These are phyloP conservation scores for Callipepla californica DNA, from an alignment of 2,113 vertebrate species.

Conservation along the genomic window DNA sequence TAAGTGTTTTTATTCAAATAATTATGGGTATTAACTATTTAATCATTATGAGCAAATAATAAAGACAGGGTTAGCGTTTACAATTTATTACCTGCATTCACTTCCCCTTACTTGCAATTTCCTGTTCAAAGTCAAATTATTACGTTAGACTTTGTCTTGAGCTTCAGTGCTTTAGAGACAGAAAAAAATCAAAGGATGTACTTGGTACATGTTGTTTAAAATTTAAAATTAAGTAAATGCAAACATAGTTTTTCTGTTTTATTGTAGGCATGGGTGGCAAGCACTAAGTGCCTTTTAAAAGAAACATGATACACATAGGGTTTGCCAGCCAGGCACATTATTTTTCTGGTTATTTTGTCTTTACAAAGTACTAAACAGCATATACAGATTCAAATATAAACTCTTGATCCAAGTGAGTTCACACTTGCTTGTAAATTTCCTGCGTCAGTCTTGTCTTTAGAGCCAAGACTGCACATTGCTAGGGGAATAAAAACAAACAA, in stretches of 20 bases:
- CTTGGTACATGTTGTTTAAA: neutral
- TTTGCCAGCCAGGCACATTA: neutral
- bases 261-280: neutral
- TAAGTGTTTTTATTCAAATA: neutral
- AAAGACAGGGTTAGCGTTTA: neutral
- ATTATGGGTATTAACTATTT: neutral
- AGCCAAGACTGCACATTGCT: neutral
- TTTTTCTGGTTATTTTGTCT: neutral
- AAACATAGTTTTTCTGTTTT: neutral
- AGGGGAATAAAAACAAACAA: constrained; percentile 23
- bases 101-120: neutral
- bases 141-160: neutral
- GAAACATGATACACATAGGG: neutral
- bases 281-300: neutral
- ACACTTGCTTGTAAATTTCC: neutral
- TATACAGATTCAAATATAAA: neutral
- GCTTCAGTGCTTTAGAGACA: neutral
- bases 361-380: neutral
- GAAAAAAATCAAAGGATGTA: neutral
- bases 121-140: neutral
- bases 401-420: neutral
- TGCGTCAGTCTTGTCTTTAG: neutral
- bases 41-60: neutral
- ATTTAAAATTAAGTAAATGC: neutral
- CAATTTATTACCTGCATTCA: neutral